Base-by-base conservation (phyloP, 2,888 invertebrate species). In the Schrankia costaestrigalis region DNA sequence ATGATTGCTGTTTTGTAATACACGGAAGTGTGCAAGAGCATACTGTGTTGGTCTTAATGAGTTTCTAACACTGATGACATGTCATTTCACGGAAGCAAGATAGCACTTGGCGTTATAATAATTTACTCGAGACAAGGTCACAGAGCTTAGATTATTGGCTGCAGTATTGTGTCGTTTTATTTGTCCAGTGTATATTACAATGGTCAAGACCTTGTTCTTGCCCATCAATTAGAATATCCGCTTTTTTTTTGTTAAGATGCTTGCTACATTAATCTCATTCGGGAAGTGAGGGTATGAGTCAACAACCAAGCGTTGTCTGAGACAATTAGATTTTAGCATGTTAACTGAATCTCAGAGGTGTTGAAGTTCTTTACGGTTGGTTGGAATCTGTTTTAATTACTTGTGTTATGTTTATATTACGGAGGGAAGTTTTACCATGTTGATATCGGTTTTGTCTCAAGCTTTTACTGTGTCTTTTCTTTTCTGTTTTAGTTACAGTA, bases 191-290 rank as follows among this genome's bases (percentile, higher is more conserved):
- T 56, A 56, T 56, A 59, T 63, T 56, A 54, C 41, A 49, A 63
- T 67, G 77, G 82, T 78, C 82, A 76, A 68, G 79, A 72, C 63
- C 83, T 74, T 69, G 76, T 70, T 71, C 72, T 64, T 67, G 73
- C 56, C 71, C 74, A 76, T 79, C 70, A 86, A 85, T 87, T 83
- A 84, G 69, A 71, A 73, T 81, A 78, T 86, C 85, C 86, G 86
- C 73, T 42, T 53, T 41, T 83, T 83, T 81, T 81, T 72, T 76
- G 72, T 70, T 71, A 61, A 57, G 62, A 66, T 70, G 72, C 68
- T 83, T 77, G 81, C 81, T 81, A 75, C 73, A 80, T 81, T 79
- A 78, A 67, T 70, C 63, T 66, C 68, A 68, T 71, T 62, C 63
- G 61, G 60, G 68, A 69, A 65, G 61, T 63, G 32, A 48, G 8